These are phyloP conservation scores for Aleiodes sp. DNA, from an alignment of 1,140 invertebrate genomes.

Conservation along the genomic window DNA sequence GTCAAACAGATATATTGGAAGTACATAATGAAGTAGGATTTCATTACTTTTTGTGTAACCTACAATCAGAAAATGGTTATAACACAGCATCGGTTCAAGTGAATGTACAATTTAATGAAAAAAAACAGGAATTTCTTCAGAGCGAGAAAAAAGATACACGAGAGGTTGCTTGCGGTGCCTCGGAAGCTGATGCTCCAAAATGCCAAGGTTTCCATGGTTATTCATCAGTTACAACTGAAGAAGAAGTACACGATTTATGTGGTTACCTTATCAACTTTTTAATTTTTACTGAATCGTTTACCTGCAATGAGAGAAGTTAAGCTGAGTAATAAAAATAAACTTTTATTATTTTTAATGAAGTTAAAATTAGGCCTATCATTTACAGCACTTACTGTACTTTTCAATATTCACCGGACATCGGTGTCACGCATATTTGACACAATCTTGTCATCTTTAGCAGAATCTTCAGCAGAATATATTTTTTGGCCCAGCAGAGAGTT, in stretches of 20 bases:
- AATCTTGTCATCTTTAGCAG: conserved; percentile 14
- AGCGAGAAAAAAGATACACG: too few relatives aligned
- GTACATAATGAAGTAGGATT: too few relatives aligned
- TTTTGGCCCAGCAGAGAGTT: conserved; percentile 34
- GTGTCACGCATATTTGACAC: conserved; percentile 37
- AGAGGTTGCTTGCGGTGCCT: too few relatives aligned
- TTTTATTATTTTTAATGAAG: conserved; percentile 33
- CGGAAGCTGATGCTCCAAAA: too few relatives aligned
- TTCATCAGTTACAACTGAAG: not conserved
- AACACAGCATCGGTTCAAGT: too few relatives aligned
- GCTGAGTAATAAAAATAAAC: conserved; percentile 20
- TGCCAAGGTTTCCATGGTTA: conserved; percentile 4
- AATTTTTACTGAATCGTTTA: conserved; percentile 20
- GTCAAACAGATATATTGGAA: too few relatives aligned
- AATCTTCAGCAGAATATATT: conserved; percentile 22
- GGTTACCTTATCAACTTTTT: not conserved
- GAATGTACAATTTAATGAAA: too few relatives aligned
- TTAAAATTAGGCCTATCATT: conserved; percentile 32
- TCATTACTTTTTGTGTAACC: too few relatives aligned
- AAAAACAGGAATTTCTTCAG: too few relatives aligned
- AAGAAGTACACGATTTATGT: not conserved
- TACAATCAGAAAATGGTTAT: too few relatives aligned
- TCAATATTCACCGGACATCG: conserved; percentile 30
- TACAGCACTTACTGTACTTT: conserved; percentile 24
- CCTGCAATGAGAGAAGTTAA: conserved; percentile 4